phyloP scores from a whole-genome alignment of 1,140 invertebrate genomes.

The Leptestheria dahalacensis region DNA sequence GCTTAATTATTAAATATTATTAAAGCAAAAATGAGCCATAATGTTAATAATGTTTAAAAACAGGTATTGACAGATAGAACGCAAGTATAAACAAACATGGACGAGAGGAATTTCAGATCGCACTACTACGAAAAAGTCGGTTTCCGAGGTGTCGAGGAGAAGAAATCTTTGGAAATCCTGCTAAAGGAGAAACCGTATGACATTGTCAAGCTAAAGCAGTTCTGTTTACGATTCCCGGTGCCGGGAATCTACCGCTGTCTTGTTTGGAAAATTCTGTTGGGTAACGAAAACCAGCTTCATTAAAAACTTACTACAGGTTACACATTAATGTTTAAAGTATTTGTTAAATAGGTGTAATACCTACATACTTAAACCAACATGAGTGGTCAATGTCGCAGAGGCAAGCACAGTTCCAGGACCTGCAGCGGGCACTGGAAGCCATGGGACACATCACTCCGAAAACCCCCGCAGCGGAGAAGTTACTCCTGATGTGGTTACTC shows the following conservation, averaged over 20 bases:
- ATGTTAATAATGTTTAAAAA: no score
- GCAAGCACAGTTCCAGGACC: slow-evolving; percentile 52
- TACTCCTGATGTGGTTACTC: slow-evolving; percentile 60
- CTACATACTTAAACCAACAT: slow-evolving; percentile 54
- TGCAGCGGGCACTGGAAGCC: slow-evolving; percentile 49
- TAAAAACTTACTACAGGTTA: slow-evolving; percentile 15
- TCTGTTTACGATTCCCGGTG: slow-evolving; percentile 64
- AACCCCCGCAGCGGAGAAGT: slow-evolving; percentile 40
- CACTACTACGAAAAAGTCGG: slow-evolving; percentile 83
- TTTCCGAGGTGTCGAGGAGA: slow-evolving; percentile 77
- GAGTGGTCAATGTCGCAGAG: slow-evolving; percentile 54
- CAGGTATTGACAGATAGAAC: not conserved
- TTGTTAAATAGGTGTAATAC: slow-evolving; percentile 43
- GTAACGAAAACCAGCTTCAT: slow-evolving; percentile 28
- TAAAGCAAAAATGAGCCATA: no score
- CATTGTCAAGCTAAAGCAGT: slow-evolving; percentile 62
- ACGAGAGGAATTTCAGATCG: slow-evolving; percentile 62
- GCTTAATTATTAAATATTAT: no score
- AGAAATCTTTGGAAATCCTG: slow-evolving; percentile 79
- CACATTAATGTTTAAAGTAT: slow-evolving; percentile 13
- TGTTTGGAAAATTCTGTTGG: slow-evolving; percentile 72
- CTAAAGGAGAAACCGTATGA: slow-evolving; percentile 73
- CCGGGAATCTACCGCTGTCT: slow-evolving; percentile 61
- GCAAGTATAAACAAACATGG: not conserved
- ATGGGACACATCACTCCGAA: slow-evolving; percentile 40